Percentiles rank a stretch among this genome's conserved stretches.
phyloP scores from a whole-genome alignment of 2,113 vertebrate species.

The Piprites chloris region DNA sequence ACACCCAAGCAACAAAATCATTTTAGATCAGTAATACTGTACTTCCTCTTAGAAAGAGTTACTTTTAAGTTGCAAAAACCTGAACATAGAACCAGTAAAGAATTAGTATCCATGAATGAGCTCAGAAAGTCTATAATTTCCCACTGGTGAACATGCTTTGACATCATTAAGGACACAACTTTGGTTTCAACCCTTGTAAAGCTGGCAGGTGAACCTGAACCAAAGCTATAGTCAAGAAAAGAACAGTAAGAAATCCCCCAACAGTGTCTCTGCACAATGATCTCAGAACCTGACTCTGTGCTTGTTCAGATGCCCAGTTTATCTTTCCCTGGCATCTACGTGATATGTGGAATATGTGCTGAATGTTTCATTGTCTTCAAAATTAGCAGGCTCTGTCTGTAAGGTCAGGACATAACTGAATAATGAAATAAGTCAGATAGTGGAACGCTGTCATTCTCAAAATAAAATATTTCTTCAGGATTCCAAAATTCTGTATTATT shows the following conservation, averaged over 20 bases:
- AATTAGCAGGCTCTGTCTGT: not conserved
- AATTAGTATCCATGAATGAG: not conserved
- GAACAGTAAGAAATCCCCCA: not conserved
- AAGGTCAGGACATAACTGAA: not conserved
- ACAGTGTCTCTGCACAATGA: not conserved
- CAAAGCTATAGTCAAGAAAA: not conserved
- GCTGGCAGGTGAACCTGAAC: not conserved
- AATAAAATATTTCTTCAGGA: not conserved
- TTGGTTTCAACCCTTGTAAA: not conserved
- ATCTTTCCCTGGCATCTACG: not conserved
- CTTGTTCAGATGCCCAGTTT: not conserved
- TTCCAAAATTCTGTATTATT: not conserved
- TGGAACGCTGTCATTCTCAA: not conserved
- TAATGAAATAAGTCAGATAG: not conserved
- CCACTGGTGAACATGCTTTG: not conserved
- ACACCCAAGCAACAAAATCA: not conserved
- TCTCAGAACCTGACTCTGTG: not conserved
- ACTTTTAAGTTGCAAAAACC: conserved; percentile 15
- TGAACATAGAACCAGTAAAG: conserved; percentile 4
- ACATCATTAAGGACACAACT: accelerated
- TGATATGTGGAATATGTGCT: not conserved
- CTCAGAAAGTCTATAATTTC: not conserved
- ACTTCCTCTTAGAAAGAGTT: not conserved
- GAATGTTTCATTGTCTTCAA: not conserved
- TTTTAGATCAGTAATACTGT: not conserved